Percentiles rank a stretch among this genome's conserved stretches.
Evolutionary conservation across 2,888 invertebrate species (phyloP).

Genomic region (Melieria omissa): DNA sequence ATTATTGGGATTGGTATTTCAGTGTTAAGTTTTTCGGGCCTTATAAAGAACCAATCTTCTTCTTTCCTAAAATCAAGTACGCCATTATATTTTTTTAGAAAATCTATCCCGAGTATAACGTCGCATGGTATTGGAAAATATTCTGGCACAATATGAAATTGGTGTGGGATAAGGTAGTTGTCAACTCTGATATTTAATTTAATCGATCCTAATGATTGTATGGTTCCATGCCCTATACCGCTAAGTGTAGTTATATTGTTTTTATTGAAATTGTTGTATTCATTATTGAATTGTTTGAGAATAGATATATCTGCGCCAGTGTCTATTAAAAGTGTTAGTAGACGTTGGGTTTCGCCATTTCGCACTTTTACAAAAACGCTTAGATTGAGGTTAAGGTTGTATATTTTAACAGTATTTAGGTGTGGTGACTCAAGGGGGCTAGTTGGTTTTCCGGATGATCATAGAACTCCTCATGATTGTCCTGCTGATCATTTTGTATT

Average conservation of each 20-base stretch:
- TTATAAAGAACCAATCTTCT: constrained; percentile 15
- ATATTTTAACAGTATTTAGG: background rate
- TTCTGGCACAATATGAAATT: constrained; percentile 23
- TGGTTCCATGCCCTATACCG: background rate
- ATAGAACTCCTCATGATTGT: no score
- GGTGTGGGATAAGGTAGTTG: background rate
- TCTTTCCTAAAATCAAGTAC: constrained; percentile 20
- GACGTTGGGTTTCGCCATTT: background rate
- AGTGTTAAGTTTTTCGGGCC: constrained; percentile 10
- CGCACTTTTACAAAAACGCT: background rate
- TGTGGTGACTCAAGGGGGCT: constrained; percentile 5
- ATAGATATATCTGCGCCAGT: constrained; percentile 8
- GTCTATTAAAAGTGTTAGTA: background rate
- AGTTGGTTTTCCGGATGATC: no score
- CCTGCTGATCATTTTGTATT: no score
- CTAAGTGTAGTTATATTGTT: background rate
- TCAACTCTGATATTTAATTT: background rate
- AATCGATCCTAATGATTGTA: background rate
- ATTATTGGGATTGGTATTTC: constrained; percentile 5
- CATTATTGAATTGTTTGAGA: background rate
- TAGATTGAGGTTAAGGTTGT: constrained; percentile 14
- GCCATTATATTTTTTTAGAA: no score
- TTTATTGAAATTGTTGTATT: background rate
- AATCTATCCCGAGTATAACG: constrained; percentile 13
- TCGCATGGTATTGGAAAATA: constrained; percentile 27